Evolutionary conservation across 2,888 invertebrate species (phyloP).

Genomic region (Drosophila setosimentum): DNA sequence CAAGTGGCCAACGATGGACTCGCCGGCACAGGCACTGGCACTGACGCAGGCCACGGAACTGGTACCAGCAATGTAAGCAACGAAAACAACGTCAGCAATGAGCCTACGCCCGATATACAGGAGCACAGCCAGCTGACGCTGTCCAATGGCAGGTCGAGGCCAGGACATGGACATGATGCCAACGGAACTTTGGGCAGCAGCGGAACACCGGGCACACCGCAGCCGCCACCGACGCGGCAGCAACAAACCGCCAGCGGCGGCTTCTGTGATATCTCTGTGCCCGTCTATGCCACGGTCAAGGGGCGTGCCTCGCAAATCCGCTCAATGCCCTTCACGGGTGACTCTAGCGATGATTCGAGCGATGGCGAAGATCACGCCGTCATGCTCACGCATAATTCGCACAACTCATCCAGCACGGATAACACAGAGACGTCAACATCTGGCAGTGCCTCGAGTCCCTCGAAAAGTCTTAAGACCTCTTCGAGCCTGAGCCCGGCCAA

Average conservation of each 20-base stretch:
- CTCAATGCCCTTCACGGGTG: conserved; percentile 97
- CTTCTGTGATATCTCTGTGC: conserved; percentile 96
- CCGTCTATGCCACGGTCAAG: conserved; percentile 98
- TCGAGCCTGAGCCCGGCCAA: conserved; percentile 94
- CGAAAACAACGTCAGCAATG: conserved; percentile 61
- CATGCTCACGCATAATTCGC: conserved; percentile 85
- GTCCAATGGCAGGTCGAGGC: conserved; percentile 64
- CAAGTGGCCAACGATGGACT: conserved; percentile 90
- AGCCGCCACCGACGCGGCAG: conserved; percentile 82
- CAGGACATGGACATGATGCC: conserved; percentile 64
- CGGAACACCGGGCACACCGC: conserved; percentile 81
- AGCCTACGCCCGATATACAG: conserved; percentile 59
- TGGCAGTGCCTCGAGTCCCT: conserved; percentile 91
- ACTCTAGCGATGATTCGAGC: conserved; percentile 97
- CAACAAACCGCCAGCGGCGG: conserved; percentile 88
- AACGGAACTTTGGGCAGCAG: conserved; percentile 78
- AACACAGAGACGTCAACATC: conserved; percentile 87
- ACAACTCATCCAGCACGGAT: conserved; percentile 86
- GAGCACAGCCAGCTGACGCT: conserved; percentile 61
- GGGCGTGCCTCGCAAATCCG: conserved; percentile 98
- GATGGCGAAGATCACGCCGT: conserved; percentile 92
- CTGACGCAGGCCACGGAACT: conserved; percentile 19
- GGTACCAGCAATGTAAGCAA: conserved; percentile 36
- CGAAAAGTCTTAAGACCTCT: conserved; percentile 94
- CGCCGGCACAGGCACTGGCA: conserved; percentile 82